Percentiles rank a stretch among this genome's conserved stretches.
These are phyloP conservation scores for Eptatretus atami DNA, from an alignment of 2,797 vertebrate species.

Conservation along the genomic window DNA sequence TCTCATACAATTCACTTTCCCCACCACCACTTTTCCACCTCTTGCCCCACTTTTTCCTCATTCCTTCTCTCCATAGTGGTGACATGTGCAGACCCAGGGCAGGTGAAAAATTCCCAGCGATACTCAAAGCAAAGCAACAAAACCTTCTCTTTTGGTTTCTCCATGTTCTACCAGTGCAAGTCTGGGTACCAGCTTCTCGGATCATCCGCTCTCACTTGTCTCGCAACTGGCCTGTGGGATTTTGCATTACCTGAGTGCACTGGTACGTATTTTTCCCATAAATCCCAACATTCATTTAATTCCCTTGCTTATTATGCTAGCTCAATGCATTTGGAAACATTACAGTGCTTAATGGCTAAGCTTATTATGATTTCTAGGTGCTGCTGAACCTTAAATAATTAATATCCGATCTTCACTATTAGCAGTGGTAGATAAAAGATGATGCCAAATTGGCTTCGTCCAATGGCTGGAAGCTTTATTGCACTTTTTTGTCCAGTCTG, in stretches of 20 bases:
- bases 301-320: no score
- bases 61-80: slow-evolving; percentile 26
- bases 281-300: no score
- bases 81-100: slow-evolving; percentile 80
- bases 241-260: slow-evolving; percentile 59
- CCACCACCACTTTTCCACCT: no score
- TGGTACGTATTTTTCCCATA: slow-evolving; percentile 26
- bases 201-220: slow-evolving; percentile 51
- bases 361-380: no score
- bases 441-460: no score
- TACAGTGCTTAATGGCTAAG: no score
- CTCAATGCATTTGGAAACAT: no score
- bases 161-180: slow-evolving; percentile 56
- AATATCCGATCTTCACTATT: no score
- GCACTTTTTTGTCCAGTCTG: no score
- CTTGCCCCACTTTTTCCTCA: neutral
- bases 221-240: slow-evolving; percentile 86
- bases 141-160: slow-evolving; percentile 52
- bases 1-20: neutral
- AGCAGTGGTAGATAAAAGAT: no score
- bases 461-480: no score
- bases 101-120: slow-evolving; percentile 54
- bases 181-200: slow-evolving; percentile 68
- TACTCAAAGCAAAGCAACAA: slow-evolving; percentile 29
- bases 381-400: no score